Evolutionary conservation across 2,888 invertebrate species (phyloP).

Genomic region (Caradrina clavipalpis): DNA sequence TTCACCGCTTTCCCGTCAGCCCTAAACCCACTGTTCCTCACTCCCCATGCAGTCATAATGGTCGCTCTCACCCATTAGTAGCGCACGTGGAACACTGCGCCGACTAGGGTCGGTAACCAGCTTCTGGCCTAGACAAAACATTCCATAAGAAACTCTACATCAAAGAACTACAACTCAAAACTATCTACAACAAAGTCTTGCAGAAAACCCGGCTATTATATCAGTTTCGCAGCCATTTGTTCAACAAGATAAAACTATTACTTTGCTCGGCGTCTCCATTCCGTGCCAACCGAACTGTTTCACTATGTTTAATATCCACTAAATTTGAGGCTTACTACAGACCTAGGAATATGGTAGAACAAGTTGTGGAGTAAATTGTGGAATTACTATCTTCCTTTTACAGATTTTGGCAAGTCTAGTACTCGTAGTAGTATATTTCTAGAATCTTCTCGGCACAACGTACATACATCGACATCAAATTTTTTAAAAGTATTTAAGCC

Average conservation of each 20-base stretch:
- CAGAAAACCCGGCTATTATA: slow-evolving; percentile 1
- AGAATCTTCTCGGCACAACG: too few species aligned
- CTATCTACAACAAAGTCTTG: neutral
- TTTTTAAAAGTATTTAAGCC: too few species aligned
- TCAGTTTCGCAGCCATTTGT: slow-evolving; percentile 30
- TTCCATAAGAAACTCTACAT: neutral
- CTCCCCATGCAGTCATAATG: too few species aligned
- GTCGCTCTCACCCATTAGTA: too few species aligned
- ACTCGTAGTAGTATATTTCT: too few species aligned
- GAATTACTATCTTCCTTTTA: slow-evolving; percentile 19
- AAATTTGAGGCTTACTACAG: slow-evolving; percentile 68
- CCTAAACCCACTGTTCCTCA: too few species aligned
- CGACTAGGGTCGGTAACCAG: too few species aligned
- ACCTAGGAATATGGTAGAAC: slow-evolving; percentile 35
- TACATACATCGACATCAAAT: too few species aligned
- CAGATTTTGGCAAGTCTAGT: slow-evolving; percentile 13
- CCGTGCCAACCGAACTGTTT: slow-evolving; percentile 42
- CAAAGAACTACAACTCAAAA: neutral
- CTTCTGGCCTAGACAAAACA: neutral
- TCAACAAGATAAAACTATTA: slow-evolving; percentile 30
- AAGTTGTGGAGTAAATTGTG: slow-evolving; percentile 55
- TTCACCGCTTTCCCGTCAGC: too few species aligned
- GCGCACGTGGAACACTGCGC: too few species aligned
- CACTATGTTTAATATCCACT: slow-evolving; percentile 66
- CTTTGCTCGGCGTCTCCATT: slow-evolving; percentile 25